phyloP scores from a whole-genome alignment of 2,113 vertebrate genomes.

The Forbesichthys papilliferus region DNA sequence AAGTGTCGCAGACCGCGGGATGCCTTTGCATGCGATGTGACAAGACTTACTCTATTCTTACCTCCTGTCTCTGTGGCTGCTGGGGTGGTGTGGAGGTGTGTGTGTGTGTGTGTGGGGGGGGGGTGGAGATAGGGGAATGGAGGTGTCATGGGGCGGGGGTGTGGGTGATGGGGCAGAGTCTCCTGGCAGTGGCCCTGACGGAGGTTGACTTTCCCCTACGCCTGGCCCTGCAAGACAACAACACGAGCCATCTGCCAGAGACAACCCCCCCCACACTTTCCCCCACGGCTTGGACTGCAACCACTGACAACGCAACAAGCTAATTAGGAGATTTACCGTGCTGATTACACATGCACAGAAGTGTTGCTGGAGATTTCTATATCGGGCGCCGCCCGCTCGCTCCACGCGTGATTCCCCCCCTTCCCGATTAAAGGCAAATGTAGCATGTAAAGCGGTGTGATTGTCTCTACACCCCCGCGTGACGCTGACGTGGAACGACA shows the following conservation, averaged over 20 bases:
- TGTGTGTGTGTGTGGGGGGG: constrained; percentile 12
- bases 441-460: constrained; percentile 66
- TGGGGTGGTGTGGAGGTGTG: constrained; percentile 32
- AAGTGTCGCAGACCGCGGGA: constrained; percentile 52
- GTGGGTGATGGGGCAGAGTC: constrained; percentile 1
- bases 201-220: constrained; percentile 35
- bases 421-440: constrained; percentile 70
- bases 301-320: constrained; percentile 65
- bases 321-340: constrained; percentile 69
- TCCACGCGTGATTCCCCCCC: constrained; percentile 45
- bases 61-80: constrained; percentile 67
- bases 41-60: constrained; percentile 79
- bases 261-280: constrained; percentile 23
- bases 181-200: constrained; percentile 64
- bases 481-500: constrained; percentile 68
- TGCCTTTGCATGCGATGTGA: constrained; percentile 72
- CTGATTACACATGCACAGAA: constrained; percentile 65
- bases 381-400: constrained; percentile 22
- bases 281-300: constrained; percentile 42
- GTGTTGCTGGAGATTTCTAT: constrained; percentile 58
- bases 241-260: constrained; percentile 68
- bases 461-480: constrained; percentile 53
- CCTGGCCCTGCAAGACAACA: constrained; percentile 65
- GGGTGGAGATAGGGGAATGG: not conserved
- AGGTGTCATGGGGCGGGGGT: not conserved